A percentile compares a stretch with the other conserved stretches of the same genome.
Conservation (phyloP, 2,888 invertebrate species). For the Brachyptera putata region DNA sequence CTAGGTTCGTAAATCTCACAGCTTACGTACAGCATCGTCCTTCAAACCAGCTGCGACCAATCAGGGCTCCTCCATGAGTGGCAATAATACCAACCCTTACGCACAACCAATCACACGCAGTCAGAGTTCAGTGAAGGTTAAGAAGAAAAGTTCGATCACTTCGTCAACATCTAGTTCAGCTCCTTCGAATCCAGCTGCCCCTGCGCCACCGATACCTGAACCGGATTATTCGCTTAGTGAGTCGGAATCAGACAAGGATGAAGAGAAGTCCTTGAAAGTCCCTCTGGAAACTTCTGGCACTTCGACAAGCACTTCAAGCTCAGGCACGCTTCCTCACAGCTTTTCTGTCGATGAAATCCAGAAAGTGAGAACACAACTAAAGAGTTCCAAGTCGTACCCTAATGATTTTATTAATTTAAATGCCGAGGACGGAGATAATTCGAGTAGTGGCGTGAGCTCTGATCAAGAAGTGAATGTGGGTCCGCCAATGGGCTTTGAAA, state of each 20-base stretch:
- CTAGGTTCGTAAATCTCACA: conserved; percentile 59
- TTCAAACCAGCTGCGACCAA: conserved; percentile 43
- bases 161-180: conserved; percentile 42
- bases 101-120: conserved; percentile 53
- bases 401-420: conserved; percentile 60
- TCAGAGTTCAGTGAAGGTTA: conserved; percentile 40
- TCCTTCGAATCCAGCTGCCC: conserved; percentile 40
- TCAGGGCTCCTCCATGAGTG: conserved; percentile 23
- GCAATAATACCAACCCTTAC: conserved; percentile 49
- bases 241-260: conserved; percentile 67
- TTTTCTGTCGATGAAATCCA: conserved; percentile 87
- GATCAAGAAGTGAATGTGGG: conserved; percentile 67
- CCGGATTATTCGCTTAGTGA: conserved; percentile 88
- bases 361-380: conserved; percentile 76
- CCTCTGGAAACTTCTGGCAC: conserved; percentile 63
- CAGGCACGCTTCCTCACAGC: conserved; percentile 73
- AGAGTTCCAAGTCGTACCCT: conserved; percentile 82
- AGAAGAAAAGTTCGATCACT: conserved; percentile 43
- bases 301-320: conserved; percentile 62
- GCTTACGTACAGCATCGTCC: conserved; percentile 50
- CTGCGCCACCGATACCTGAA: conserved; percentile 76
- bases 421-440: conserved; percentile 77
- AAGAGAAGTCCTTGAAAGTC: conserved; percentile 48
- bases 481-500: conserved; percentile 41
- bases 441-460: conserved; percentile 82